These are phyloP conservation scores for Aphaenogaster rudis DNA, from an alignment of 1,140 invertebrate genomes.

Conservation along the genomic window DNA sequence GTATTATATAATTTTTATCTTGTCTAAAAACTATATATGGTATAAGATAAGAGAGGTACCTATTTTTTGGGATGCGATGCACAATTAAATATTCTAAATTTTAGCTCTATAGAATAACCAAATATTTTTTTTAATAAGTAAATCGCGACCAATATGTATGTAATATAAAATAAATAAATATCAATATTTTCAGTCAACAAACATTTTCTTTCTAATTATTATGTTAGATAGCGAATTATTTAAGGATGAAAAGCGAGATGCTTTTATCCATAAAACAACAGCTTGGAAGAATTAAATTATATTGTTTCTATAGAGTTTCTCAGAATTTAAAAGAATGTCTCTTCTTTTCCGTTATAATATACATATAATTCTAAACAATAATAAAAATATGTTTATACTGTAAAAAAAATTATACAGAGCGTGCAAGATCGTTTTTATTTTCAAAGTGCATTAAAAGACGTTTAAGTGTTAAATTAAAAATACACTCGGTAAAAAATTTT, in stretches of 20 bases:
- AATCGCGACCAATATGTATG: no score
- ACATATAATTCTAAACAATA: neutral
- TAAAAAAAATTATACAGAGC: neutral
- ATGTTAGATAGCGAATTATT: neutral
- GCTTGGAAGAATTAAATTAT: neutral
- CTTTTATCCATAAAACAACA: neutral
- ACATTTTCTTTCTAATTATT: neutral
- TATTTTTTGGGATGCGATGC: no score
- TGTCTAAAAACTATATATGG: neutral
- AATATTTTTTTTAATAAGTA: neutral
- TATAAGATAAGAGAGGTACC: neutral
- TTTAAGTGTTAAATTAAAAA: neutral
- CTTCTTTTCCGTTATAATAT: neutral
- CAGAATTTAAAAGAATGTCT: neutral
- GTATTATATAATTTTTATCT: neutral
- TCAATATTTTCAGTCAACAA: neutral
- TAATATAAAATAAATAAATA: no score
- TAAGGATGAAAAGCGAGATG: neutral
- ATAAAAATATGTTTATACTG: neutral
- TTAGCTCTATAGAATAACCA: neutral
- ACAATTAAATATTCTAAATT: neutral
- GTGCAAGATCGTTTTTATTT: neutral
- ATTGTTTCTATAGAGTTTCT: neutral
- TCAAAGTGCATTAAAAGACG: neutral
- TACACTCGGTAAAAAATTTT: no score